Base-by-base conservation (phyloP, 2,113 vertebrate genomes). In the Chionomys nivalis region DNA sequence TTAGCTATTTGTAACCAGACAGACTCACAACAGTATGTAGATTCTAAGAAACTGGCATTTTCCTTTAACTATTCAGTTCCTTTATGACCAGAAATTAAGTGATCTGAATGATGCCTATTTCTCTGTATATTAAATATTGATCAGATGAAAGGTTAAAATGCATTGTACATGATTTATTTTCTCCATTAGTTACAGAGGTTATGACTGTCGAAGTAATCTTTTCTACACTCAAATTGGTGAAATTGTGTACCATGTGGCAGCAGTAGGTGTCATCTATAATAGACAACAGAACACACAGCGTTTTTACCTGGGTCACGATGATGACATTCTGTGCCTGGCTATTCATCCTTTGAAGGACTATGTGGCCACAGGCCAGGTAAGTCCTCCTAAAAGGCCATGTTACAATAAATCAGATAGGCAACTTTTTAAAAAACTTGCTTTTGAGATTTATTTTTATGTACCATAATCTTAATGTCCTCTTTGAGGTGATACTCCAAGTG, bases 151-250 rank as follows among this genome's bases (percentile, higher is more conserved):
- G n/a, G 3, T 58, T 47, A 91, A 36, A 61, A 68, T 88, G 65
- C 90, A 73, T 96, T 94, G 28, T 75, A 52, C 72, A 7, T 93
- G 39, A 93, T 11, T 36, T 85, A 66, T 97, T 97, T 94, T 89
- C 96, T 92, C 7, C 19, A 55, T 97, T 96, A 99, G 99, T 98
- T 99, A 99, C 99, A 99, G 99, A 97, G 99, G 99, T 77, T 99
- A 99, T 72, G 99, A 99, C 98, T 99, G 99, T 97, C 99, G 99
- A 39, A 99, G 99, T 98, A 99, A 99, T 98, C 98, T 99, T 52
- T 99, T 99, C 98, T 99, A 99, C 97, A 99, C 99, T 81, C 99
- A 99, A 98, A 99, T 99, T 0, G 99, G 99, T 77, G 99, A 99
- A 97, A 99, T 99, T 26, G 99, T 99, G 11, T 99, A 99, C 98